phyloP scores from a whole-genome alignment of 1,140 invertebrate genomes.

The Achatina immaculata region DNA sequence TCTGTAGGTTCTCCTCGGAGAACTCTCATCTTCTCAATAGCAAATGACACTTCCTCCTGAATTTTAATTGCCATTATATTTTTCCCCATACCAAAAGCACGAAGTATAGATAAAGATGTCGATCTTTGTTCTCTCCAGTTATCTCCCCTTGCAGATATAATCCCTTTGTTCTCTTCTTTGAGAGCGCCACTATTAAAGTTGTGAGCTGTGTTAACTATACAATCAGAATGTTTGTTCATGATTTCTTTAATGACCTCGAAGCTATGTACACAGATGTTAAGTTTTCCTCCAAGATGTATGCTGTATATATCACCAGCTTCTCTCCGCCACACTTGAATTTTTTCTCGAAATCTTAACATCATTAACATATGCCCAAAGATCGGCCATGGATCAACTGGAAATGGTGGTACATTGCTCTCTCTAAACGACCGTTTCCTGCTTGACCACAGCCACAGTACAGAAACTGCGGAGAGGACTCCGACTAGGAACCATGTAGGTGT shows the following conservation, averaged over 20 bases:
- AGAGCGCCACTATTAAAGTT: not conserved
- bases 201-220: not conserved
- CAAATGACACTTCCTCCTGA: not conserved
- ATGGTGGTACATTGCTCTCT: not conserved
- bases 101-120: not conserved
- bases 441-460: not conserved
- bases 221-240: not conserved
- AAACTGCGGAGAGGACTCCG: not conserved
- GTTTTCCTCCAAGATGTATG: not conserved
- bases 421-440: not conserved
- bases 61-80: conserved; percentile 16
- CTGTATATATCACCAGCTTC: not conserved
- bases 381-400: not conserved
- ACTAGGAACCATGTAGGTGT: no score
- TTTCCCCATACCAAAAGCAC: conserved; percentile 19
- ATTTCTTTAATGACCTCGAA: not conserved
- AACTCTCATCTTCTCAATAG: not conserved
- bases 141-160: not conserved
- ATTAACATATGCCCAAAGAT: not conserved
- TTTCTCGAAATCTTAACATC: not conserved
- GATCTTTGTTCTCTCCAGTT: conserved; percentile 22
- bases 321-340: not conserved
- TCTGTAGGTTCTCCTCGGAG: not conserved
- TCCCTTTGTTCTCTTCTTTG: not conserved
- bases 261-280: not conserved